Evolutionary conservation across 2,113 vertebrate genomes (phyloP).

Genomic region (Furnarius figulus): DNA sequence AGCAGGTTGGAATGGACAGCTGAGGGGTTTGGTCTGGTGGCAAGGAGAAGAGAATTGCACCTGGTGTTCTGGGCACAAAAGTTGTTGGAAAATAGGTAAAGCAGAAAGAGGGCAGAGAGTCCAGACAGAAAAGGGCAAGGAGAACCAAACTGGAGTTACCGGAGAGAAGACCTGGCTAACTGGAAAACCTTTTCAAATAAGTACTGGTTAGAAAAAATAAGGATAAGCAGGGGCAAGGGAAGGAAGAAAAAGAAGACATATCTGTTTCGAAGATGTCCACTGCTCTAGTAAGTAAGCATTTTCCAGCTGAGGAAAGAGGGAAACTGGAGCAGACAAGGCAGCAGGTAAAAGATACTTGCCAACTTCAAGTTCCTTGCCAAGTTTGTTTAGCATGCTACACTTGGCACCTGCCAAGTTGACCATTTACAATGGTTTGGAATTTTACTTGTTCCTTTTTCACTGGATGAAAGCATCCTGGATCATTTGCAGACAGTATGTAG

Average conservation of each 20-base stretch:
- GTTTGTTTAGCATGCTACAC: slow-evolving; percentile 19
- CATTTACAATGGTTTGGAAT: not conserved
- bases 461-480: not conserved
- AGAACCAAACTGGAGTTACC: not conserved
- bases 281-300: not conserved
- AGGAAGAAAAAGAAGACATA: not conserved
- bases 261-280: not conserved
- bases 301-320: slow-evolving; percentile 38
- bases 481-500: not conserved
- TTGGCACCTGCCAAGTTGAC: slow-evolving; percentile 11
- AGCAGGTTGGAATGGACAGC: slow-evolving; percentile 55
- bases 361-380: slow-evolving; percentile 4
- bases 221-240: not conserved
- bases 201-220: not conserved
- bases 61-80: slow-evolving; percentile 49
- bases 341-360: slow-evolving; percentile 45
- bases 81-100: slow-evolving; percentile 10
- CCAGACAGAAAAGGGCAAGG: slow-evolving; percentile 10
- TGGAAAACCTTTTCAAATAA: not conserved
- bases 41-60: slow-evolving; percentile 16
- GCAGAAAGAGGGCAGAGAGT: not conserved
- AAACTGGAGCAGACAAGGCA: slow-evolving; percentile 42
- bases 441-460: not conserved
- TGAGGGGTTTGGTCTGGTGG: slow-evolving; percentile 31
- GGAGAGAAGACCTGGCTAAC: not conserved